phyloP scores from a whole-genome alignment of 2,888 invertebrate genomes.

The Cecidostiba fungosa region DNA sequence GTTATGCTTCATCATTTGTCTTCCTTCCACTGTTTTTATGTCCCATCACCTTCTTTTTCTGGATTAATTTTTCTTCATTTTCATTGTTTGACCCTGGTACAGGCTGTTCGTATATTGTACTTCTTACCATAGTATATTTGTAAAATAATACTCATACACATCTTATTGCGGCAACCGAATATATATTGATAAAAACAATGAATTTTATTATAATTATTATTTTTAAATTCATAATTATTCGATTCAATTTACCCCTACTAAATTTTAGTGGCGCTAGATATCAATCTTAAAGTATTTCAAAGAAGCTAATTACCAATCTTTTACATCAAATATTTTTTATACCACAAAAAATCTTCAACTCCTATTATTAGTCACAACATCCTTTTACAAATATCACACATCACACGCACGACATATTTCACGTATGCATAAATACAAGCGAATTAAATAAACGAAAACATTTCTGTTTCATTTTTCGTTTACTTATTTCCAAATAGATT shows the following conservation, averaged over 20 bases:
- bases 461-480: not conserved
- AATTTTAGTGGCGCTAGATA: not conserved
- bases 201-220: not conserved
- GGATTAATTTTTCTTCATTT: no score
- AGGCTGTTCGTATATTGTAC: no score
- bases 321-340: constrained; percentile 10
- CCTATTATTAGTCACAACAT: constrained; percentile 10
- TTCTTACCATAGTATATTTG: not conserved
- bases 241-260: not conserved
- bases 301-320: not conserved
- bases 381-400: constrained; percentile 28
- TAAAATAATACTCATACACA: not conserved
- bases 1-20: no score
- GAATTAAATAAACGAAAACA: not conserved
- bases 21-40: no score
- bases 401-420: constrained; percentile 13
- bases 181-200: not conserved
- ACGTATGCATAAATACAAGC: not conserved
- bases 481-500: constrained; percentile 3
- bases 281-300: not conserved
- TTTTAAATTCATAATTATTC: not conserved
- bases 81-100: not conserved
- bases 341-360: not conserved
- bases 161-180: no score
- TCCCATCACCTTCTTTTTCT: no score